phyloP scores from a whole-genome alignment of 2,888 invertebrate species.

The Aspidiotus rigidus region DNA sequence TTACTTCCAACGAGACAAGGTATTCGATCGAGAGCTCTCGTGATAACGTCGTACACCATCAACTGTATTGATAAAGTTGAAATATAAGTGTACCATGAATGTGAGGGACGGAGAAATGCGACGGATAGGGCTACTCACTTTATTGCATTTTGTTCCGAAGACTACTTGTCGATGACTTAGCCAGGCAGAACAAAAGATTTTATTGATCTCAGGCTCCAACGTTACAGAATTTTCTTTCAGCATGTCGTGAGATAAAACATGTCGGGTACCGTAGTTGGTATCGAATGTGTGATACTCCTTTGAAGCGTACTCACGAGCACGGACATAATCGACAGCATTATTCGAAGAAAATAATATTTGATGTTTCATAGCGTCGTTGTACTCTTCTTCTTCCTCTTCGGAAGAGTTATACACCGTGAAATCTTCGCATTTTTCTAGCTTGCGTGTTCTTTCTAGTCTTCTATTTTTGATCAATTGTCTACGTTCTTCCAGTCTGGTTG shows the following conservation, averaged over 20 bases:
- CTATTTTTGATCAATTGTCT: conserved; percentile 55
- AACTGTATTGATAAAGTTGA: conserved; percentile 48
- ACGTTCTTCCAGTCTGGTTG: conserved; percentile 63
- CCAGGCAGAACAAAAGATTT: conserved; percentile 92
- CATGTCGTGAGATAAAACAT: conserved; percentile 82
- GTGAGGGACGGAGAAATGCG: no score
- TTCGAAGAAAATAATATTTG: conserved; percentile 67
- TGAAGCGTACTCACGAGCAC: conserved; percentile 63
- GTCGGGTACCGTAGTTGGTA: conserved; percentile 71
- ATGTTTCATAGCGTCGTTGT: conserved; percentile 50
- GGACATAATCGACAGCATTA: conserved; percentile 76
- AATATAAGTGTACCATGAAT: no score
- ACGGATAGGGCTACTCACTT: conserved; percentile 49
- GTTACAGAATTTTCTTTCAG: conserved; percentile 73
- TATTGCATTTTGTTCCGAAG: conserved; percentile 95
- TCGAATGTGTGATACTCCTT: conserved; percentile 63
- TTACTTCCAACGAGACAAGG: conserved; percentile 63
- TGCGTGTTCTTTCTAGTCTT: conserved; percentile 61
- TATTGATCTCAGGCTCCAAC: conserved; percentile 71
- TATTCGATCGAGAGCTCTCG: conserved; percentile 76
- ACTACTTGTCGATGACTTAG: conserved; percentile 88
- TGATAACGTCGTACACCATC: conserved; percentile 84
- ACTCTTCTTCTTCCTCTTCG: conserved; percentile 78
- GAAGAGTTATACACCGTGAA: conserved; percentile 63
- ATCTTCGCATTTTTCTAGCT: conserved; percentile 81